Percentiles rank a stretch among this genome's conserved stretches.
Evolutionary conservation across 2,113 vertebrate species (phyloP).

Genomic region (Aramus guarauna): DNA sequence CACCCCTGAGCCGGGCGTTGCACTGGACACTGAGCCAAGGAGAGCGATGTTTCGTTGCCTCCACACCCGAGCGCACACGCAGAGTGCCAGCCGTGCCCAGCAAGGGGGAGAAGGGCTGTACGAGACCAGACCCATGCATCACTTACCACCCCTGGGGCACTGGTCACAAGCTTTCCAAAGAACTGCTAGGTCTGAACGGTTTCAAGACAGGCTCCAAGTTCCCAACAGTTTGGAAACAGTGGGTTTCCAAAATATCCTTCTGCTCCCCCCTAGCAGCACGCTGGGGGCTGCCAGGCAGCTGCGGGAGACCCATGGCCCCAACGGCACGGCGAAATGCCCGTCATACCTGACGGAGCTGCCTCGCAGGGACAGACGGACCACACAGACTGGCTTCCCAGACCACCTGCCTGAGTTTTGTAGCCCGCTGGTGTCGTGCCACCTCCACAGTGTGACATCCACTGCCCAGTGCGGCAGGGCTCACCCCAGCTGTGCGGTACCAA

Average conservation of each 20-base stretch:
- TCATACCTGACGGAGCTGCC: not conserved
- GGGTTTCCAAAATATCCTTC: not conserved
- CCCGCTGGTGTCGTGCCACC: not conserved
- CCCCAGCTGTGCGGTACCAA: fast-evolving
- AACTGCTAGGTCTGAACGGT: not conserved
- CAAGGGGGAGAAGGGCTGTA: not conserved
- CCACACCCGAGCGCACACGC: not conserved
- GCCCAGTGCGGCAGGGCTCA: not conserved
- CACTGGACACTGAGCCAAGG: not conserved
- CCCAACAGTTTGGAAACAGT: not conserved
- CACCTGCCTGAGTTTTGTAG: not conserved
- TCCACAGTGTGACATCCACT: not conserved
- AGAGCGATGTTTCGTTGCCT: not conserved
- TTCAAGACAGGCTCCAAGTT: not conserved
- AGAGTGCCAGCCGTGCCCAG: not conserved
- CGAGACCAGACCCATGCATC: not conserved
- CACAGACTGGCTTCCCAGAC: not conserved
- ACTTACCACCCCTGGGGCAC: not conserved
- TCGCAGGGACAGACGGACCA: not conserved
- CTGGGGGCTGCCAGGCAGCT: not conserved
- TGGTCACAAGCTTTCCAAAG: not conserved
- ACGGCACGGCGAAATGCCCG: not conserved
- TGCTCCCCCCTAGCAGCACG: fast-evolving
- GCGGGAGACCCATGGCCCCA: not conserved
- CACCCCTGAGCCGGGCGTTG: not conserved